Base-by-base conservation (phyloP, 1,140 invertebrate genomes). In the Physella acuta region DNA sequence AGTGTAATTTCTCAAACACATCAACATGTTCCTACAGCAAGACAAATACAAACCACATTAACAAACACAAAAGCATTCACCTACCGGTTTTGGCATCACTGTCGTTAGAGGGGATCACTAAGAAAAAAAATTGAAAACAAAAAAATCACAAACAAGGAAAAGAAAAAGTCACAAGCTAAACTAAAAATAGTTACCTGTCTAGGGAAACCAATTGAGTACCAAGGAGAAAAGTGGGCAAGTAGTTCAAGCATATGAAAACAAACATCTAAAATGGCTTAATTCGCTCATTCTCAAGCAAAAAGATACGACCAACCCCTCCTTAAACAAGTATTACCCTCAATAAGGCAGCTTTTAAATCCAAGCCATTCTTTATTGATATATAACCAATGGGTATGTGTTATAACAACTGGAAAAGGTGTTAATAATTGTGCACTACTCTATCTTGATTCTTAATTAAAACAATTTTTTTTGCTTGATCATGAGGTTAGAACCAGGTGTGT, bases 71-170 rank as follows among this genome's bases (percentile, higher is more conserved):
- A 24, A 53, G 34, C 62, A 64, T 64, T 64, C 62, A 64, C 62
- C 62, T 64, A 64, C 62, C 62, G 49, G 62, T n/a, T n/a, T 52
- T 64, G 14, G 62, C 62, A 51, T 51, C 62, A 52, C 37, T 53
- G 39, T 64, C 62, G 62, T 64, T 64, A 64, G 62, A 64, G 49
- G 62, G 62, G 62, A 64, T 64, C 62, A 64, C 62, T 64, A 64
- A 64, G 44, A 64, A 28, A 52, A 64, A 44, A 64, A 64, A 64
- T 37, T 24, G 37, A 61, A n/a, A 34, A 44, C 33, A 61, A 11
- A 61, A 61, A 61, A 61, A 36, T 61, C 59, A 61, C 59, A 61
- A 61, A 61, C 59, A 39, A 61, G 59, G 59, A 61, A 61, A 61
- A 61, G 11, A 26, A 58, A 61, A 61, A 11, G 3, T n/a, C 33